Evolutionary conservation across 2,888 invertebrate species (phyloP).

Genomic region (Dione vanillae): DNA sequence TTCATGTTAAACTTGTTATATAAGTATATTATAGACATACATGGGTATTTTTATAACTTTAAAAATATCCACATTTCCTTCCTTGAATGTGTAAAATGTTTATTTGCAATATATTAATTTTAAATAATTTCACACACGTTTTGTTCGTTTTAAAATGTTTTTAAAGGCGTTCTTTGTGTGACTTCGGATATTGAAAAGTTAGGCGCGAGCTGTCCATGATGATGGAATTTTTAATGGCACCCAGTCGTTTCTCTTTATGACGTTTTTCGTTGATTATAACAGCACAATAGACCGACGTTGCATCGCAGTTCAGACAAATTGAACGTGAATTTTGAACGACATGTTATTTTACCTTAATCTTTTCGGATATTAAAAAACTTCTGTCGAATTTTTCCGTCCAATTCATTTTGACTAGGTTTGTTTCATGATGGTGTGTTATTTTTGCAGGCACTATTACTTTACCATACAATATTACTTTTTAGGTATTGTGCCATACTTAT

Average conservation of each 20-base stretch:
- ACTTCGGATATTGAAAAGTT: constrained; percentile 55
- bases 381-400: not conserved
- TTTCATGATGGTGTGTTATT: too few relatives aligned
- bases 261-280: constrained; percentile 66
- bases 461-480: too few relatives aligned
- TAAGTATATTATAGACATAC: too few relatives aligned
- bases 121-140: too few relatives aligned
- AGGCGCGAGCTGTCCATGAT: constrained; percentile 62
- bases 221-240: constrained; percentile 79
- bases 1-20: too few relatives aligned
- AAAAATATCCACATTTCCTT: too few relatives aligned
- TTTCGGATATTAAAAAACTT: not conserved
- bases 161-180: constrained; percentile 66
- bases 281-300: constrained; percentile 51
- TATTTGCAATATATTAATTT: too few relatives aligned
- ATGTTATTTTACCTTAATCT: constrained; percentile 31
- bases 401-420: not conserved
- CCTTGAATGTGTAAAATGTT: too few relatives aligned
- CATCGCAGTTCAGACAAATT: constrained; percentile 53
- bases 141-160: constrained; percentile 54
- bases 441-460: too few relatives aligned
- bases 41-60: too few relatives aligned
- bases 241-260: constrained; percentile 61
- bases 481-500: too few relatives aligned
- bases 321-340: constrained; percentile 64